Evolutionary conservation across 2,797 vertebrate species (phyloP).

Genomic region (Gymnodraco acuticeps): DNA sequence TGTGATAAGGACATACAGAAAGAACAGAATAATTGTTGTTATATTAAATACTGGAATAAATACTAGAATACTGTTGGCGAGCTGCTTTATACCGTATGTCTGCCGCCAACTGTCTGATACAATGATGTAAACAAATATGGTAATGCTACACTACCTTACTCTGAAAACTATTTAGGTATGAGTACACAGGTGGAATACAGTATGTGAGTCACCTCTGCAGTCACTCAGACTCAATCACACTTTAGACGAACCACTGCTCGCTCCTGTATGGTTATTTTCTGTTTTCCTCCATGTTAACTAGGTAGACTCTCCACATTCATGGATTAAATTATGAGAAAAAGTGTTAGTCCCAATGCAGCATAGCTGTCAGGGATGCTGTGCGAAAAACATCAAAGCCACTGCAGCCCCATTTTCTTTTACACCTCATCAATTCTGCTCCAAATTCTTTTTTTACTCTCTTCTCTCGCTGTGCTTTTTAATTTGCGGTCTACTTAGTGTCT

Average conservation of each 20-base stretch:
- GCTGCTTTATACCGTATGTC: conserved; percentile 8
- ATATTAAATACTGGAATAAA: too few relatives aligned
- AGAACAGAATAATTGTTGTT: not conserved
- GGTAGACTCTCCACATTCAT: conserved; percentile 43
- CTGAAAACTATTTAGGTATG: conserved; percentile 2
- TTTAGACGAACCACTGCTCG: conserved; percentile 16
- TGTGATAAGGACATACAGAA: not conserved
- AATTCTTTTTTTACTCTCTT: conserved; percentile 62
- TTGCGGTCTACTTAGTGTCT: conserved; percentile 54
- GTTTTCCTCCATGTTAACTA: conserved; percentile 47
- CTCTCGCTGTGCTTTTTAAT: conserved; percentile 61
- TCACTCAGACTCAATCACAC: conserved; percentile 10
- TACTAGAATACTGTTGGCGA: not conserved
- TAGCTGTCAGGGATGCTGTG: conserved; percentile 69
- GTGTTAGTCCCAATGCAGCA: conserved; percentile 57
- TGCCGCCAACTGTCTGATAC: conserved; percentile 1
- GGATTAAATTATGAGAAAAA: conserved; percentile 65
- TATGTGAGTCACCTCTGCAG: conserved; percentile 24
- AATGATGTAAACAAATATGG: conserved; percentile 35
- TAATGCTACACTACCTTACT: not conserved
- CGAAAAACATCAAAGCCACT: conserved; percentile 72
- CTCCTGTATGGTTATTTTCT: conserved; percentile 43
- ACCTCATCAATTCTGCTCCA: conserved; percentile 78
- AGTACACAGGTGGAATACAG: not conserved
- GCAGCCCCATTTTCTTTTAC: conserved; percentile 70